Evolutionary conservation across 2,888 invertebrate genomes (phyloP).

Genomic region (Alloscopus bannaensis): DNA sequence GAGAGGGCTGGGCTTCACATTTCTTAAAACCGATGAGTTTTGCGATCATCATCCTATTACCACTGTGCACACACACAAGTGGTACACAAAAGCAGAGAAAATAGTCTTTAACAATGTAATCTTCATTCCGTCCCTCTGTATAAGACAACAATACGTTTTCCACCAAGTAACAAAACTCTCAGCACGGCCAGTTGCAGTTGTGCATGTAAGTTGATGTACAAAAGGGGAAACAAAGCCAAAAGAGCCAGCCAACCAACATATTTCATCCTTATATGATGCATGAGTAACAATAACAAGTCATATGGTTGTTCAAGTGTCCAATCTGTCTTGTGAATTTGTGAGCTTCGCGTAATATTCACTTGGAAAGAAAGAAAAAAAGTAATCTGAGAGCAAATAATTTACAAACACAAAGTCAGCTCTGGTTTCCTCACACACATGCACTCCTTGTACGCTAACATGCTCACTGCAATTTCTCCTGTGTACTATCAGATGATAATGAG

Average conservation of each 20-base stretch:
- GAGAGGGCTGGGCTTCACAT: constrained; percentile 48
- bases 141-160: neutral
- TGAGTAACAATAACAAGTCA: too few relatives aligned
- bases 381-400: constrained; percentile 62
- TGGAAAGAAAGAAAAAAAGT: constrained; percentile 13
- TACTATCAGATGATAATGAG: constrained; percentile 57
- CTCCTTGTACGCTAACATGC: too few relatives aligned
- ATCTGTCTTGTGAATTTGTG: constrained; percentile 6
- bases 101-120: constrained; percentile 1
- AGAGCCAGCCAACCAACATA: neutral
- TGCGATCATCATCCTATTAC: constrained; percentile 39
- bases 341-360: neutral
- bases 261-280: constrained; percentile 22
- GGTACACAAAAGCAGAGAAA: too few relatives aligned
- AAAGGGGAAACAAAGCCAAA: too few relatives aligned
- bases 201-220: neutral
- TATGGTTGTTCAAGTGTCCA: too few relatives aligned
- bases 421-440: constrained; percentile 41
- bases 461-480: too few relatives aligned
- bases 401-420: constrained; percentile 40
- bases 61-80: neutral
- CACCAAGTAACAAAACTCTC: neutral
- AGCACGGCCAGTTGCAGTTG: neutral
- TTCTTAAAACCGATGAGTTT: constrained; percentile 37
- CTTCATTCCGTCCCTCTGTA: constrained; percentile 16